phyloP scores from a whole-genome alignment of 2,797 vertebrate species.

The Stomatorhinus walkeri region DNA sequence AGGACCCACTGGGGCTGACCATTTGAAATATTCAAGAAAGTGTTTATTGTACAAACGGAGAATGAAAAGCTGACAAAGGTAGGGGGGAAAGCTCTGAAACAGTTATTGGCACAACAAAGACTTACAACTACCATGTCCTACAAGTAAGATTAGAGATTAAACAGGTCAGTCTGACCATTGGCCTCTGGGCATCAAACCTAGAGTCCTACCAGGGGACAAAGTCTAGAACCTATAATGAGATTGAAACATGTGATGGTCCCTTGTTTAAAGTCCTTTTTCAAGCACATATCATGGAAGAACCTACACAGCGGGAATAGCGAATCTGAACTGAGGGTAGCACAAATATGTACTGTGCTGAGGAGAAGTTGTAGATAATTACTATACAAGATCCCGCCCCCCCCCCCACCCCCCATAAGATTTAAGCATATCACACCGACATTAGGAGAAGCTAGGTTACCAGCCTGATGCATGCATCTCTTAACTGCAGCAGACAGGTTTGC shows the following conservation, averaged over 20 bases:
- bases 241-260: constrained; percentile 11
- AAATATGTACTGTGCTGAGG: not conserved
- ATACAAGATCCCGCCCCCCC: not conserved
- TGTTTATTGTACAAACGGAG: constrained; percentile 8
- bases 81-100: not conserved
- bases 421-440: not conserved
- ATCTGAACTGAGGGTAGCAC: not conserved
- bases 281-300: not conserved
- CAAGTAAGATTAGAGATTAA: not conserved
- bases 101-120: constrained; percentile 18
- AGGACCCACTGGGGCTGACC: not conserved
- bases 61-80: not conserved
- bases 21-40: constrained; percentile 3
- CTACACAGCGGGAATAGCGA: not conserved
- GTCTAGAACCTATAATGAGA: not conserved
- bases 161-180: not conserved
- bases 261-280: constrained; percentile 11
- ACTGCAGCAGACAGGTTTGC: not conserved
- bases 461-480: not conserved
- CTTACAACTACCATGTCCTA: not conserved
- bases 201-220: not conserved
- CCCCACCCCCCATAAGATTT: not conserved
- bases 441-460: not conserved
- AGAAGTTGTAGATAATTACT: not conserved
- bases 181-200: not conserved